Base-by-base conservation (phyloP, 2,888 invertebrate species). In the Nudaria mundana region DNA sequence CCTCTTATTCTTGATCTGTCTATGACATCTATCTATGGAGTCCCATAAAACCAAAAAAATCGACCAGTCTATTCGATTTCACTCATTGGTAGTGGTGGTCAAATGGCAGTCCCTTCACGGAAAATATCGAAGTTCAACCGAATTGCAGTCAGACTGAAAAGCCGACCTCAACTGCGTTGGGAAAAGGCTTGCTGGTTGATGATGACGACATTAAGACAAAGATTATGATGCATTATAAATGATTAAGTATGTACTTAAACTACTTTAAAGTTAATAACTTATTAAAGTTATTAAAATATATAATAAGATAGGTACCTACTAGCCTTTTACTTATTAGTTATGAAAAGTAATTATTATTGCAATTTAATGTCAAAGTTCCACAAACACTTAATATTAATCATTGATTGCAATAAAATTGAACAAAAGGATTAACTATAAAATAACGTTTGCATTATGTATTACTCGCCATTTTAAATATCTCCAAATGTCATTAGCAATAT, bases 401-500 rank as follows among this genome's bases (percentile, higher is more conserved):
- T 33, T 30, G 40, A 47, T 56, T 52, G 67, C 65, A 66, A 67
- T 55, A 53, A 42, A 23, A 48, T 13, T 26, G 20, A 52, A 48
- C 44, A 62, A 63, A 67, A 58, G 63, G 64, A 58, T 67, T 66
- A 67, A 69, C 62, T 66, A 63, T 57, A 66, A 62, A 56, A 60
- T 55, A 57, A 56, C 47, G 51, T 67, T 67, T 69, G 66, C 67
- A 52, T 57, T 61, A 57, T 60, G 56, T 57, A 50, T 65, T 64
- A 51, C 47, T 66, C 70, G 74, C 74, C 78, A 75, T 82, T 78
- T 82, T 82, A 71, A 66, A 76, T 73, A 76, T 78, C 76, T 75
- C 72, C 45, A 77, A 78, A 76, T 83, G 85, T 84, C 85, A 84
- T 85, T 84, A 85, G 79, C 72, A 59, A 64, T 72, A 75, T 81